These are phyloP conservation scores for Crotalus viridis DNA, from an alignment of 2,113 vertebrate genomes.

Conservation along the genomic window DNA sequence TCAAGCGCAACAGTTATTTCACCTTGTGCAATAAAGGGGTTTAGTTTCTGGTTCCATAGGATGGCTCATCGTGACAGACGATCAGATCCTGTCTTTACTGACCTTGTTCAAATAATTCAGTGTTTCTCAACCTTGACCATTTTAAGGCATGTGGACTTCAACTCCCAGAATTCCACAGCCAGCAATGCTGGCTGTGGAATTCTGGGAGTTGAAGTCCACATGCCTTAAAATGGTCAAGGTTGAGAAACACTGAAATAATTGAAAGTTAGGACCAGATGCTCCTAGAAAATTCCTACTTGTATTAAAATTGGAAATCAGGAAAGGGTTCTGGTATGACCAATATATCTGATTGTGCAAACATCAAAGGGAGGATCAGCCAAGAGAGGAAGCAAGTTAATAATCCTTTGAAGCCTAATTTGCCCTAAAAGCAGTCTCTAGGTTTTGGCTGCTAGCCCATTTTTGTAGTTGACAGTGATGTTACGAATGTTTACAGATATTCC, in stretches of 20 bases:
- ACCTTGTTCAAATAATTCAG: slow-evolving; percentile 56
- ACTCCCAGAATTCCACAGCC: too few relatives aligned
- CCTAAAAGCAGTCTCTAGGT: neutral
- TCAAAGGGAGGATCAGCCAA: neutral
- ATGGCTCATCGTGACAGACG: neutral
- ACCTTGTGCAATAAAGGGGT: neutral
- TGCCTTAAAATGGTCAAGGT: too few relatives aligned
- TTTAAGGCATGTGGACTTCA: too few relatives aligned
- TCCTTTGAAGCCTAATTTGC: slow-evolving; percentile 32
- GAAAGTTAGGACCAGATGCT: slow-evolving; percentile 12
- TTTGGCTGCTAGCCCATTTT: neutral
- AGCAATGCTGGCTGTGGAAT: too few relatives aligned
- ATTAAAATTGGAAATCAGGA: slow-evolving; percentile 1
- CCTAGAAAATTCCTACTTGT: neutral
- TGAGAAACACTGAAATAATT: slow-evolving; percentile 35
- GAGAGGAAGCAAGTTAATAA: neutral
- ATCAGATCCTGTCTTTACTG: slow-evolving; percentile 42
- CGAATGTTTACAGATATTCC: neutral
- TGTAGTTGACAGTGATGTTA: neutral
- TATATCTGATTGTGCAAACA: slow-evolving; percentile 18
- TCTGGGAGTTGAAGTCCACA: too few relatives aligned
- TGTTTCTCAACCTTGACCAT: too few relatives aligned
- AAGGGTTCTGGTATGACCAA: neutral
- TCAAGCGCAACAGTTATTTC: too few relatives aligned
- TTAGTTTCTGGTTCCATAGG: slow-evolving; percentile 6